Evolutionary conservation across 2,888 invertebrate species (phyloP), one percentile per base, ranked within the genome.

Genomic region (Sthenelais limicola): DNA sequence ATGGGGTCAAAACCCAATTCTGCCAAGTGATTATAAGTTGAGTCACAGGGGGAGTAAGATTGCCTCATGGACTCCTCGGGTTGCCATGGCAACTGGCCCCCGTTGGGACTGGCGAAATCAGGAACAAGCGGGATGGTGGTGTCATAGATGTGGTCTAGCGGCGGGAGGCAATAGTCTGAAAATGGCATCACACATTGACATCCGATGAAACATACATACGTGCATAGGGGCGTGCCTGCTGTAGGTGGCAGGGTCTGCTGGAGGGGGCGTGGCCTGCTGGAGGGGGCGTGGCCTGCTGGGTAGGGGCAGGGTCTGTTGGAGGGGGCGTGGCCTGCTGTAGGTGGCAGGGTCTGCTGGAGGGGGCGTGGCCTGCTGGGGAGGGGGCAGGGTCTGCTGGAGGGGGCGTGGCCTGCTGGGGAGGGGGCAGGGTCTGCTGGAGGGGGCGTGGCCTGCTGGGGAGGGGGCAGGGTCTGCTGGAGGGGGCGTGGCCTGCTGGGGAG

Each of bases 131-230:
- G 62, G 3, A 62, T 43, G 5, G 62, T 62, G 38, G 62, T 62
- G 62, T 62, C 62, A 38, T 62, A 62, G 62, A 62, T 62, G 62
- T 21, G 62, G 24, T 62, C 62, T 24, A 38, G 38, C 15, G 62
- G 62, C 12, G 62, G 62, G 26, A 62, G 62, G 62, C 62, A 62
- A 28, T 62, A 62, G 38, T 62, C 62, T 62, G 62, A 35, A 62
- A 62, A 15, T 24, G 21, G 9, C 62, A 62, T 43, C 35, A 28
- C 26, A 43, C 21, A n/a, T 18, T 35, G 62, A 24, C 7, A 24
- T 5, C 18, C 43, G 38, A 62, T 38, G 32, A 4, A 21, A 35
- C 9, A 51, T n/a, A 21, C 43, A 43, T 18, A 43, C 43, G 9
- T 43, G 9, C 12, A 12, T 9, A 43, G 43, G 43, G 43, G 43